Evolutionary conservation across 2,113 vertebrate genomes (phyloP), one percentile per base, ranked within the genome.

Genomic region (Heterotis niloticus): DNA sequence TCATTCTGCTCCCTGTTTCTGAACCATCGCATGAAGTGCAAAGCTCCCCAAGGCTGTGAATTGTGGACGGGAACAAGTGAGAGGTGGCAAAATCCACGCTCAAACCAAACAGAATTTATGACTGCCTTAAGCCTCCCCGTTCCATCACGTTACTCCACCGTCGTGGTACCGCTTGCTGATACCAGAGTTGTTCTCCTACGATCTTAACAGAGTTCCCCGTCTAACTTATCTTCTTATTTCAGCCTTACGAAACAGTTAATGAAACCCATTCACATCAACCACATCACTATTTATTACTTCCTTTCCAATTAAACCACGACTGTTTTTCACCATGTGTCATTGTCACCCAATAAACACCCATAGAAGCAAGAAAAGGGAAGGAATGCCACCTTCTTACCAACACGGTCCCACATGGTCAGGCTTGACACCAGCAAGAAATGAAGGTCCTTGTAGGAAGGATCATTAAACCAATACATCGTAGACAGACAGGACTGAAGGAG

Each of bases 211-310:
- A n/a, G n/a, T n/a, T n/a, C n/a, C n/a, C n/a, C n/a, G n/a, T n/a
- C n/a, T n/a, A n/a, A n/a, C n/a, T 54, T 74, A 74, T 57, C 4
- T 75, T 74, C 34, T 24, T 14, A 12, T 24, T 67, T 57, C 10
- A 24, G 57, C 44, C 18, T 59, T 18, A 66, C 24, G 9, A 28
- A 80, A 59, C 20, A 16, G 51, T 52, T 64, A 23, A 72, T 54
- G 59, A 28, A 26, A 73, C 18, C 28, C 64, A 69, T 44, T 52
- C 28, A 62, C 65, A 26, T 60, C 29, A 26, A 60, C 51, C 20
- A 69, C 73, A 68, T 10, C 64, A 51, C 72, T 56, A 62, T 67
- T 67, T 5, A 69, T 69, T 76, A 67, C 11, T 29, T 57, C 24
- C 54, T 67, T 80, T 68, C 79, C 59, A 28, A 57, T 69, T 26